These are phyloP conservation scores for Mimumesa dahlbomi DNA, from an alignment of 2,888 invertebrate genomes.

Conservation along the genomic window DNA sequence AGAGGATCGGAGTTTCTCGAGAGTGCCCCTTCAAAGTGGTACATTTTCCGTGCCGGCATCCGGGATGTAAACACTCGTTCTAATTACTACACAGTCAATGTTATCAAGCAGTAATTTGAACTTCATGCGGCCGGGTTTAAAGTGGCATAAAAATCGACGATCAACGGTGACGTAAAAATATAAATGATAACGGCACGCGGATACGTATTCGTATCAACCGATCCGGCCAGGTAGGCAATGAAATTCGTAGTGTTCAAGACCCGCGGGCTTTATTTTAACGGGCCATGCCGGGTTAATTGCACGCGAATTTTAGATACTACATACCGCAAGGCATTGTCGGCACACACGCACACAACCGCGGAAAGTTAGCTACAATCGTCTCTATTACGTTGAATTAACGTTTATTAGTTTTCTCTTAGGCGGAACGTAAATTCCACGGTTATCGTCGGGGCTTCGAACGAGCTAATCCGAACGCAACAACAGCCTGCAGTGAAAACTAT, in stretches of 20 bases:
- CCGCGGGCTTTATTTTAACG: slow-evolving; percentile 34
- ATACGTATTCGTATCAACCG: no score
- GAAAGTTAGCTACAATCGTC: slow-evolving; percentile 51
- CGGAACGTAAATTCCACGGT: slow-evolving; percentile 62
- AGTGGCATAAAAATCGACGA: no score
- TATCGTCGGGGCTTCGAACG: slow-evolving; percentile 54
- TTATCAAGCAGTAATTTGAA: no score
- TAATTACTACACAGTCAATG: no score
- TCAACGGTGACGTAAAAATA: no score
- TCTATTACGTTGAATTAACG: slow-evolving; percentile 71
- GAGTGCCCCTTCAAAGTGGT: no score
- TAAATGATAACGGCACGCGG: no score
- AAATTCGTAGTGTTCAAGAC: slow-evolving; percentile 42
- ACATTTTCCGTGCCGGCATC: no score
- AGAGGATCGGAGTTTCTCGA: no score
- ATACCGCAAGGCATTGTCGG: slow-evolving; percentile 35
- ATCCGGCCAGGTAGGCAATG: no score
- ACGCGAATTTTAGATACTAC: slow-evolving; percentile 40
- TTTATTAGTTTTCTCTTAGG: slow-evolving; percentile 69
- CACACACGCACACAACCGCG: neutral
- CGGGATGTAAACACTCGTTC: no score
- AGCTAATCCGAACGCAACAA: slow-evolving; percentile 56
- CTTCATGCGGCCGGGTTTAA: no score
- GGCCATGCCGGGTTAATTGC: slow-evolving; percentile 45
- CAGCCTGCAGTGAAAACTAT: slow-evolving; percentile 47